Percentiles rank a stretch among this genome's conserved stretches.
phyloP scores from a whole-genome alignment of 1,140 invertebrate genomes.

The Cyrtorhinus lividipennis region DNA sequence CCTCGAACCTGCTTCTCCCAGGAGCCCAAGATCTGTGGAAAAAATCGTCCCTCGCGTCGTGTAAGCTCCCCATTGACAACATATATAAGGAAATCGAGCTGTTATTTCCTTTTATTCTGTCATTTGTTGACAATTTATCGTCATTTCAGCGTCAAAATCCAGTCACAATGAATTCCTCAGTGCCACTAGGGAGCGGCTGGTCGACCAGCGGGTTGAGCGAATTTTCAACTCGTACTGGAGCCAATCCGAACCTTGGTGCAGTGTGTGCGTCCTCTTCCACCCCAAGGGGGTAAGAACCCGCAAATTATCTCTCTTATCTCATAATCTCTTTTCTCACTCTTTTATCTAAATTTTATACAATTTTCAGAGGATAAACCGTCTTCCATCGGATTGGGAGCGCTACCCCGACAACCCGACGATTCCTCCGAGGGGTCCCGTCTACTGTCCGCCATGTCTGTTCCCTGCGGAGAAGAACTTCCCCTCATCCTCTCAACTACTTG shows the following conservation, averaged over 20 bases:
- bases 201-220: slow-evolving; percentile 23
- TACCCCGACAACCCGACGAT: not conserved
- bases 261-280: too few species aligned
- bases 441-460: slow-evolving; percentile 1
- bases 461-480: slow-evolving; percentile 16
- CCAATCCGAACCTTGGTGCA: slow-evolving; percentile 23
- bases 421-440: slow-evolving; percentile 7
- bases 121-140: too few species aligned
- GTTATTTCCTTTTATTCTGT: too few species aligned
- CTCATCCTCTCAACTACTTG: slow-evolving; percentile 32
- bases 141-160: not conserved
- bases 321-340: not conserved
- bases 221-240: slow-evolving; percentile 25
- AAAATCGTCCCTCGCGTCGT: not conserved
- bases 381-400: too few species aligned
- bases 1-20: not conserved
- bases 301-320: too few species aligned
- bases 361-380: too few species aligned
- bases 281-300: too few species aligned
- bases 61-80: not conserved
- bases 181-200: slow-evolving; percentile 9
- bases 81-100: too few species aligned
- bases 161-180: not conserved
- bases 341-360: not conserved
- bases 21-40: not conserved